Conservation (phyloP, 2,888 invertebrate species). For the Hofmannophila pseudospretella region DNA sequence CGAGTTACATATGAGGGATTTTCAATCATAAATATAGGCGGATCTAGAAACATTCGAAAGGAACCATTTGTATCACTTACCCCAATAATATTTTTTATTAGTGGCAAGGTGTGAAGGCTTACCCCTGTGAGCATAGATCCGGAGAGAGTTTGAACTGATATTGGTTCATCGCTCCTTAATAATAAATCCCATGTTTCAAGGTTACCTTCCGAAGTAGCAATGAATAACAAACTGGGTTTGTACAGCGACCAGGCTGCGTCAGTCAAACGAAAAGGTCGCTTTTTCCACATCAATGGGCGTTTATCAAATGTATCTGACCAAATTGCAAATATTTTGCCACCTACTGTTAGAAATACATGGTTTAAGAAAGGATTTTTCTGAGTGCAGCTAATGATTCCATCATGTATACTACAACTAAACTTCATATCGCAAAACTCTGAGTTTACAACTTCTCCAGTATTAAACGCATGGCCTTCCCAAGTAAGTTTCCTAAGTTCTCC, state of each 20-base stretch:
- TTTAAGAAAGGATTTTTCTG: conserved; percentile 80
- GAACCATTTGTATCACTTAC: conserved; percentile 84
- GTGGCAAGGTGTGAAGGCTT: conserved; percentile 75
- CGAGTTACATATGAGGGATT: conserved; percentile 55
- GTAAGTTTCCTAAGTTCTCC: conserved; percentile 63
- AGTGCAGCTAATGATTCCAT: conserved; percentile 81
- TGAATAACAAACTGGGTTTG: conserved; percentile 83
- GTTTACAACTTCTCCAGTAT: conserved; percentile 79
- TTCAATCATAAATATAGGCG: conserved; percentile 70
- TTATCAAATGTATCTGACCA: conserved; percentile 83
- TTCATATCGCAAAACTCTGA: conserved; percentile 72
- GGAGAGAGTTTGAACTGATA: conserved; percentile 81
- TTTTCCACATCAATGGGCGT: conserved; percentile 83
- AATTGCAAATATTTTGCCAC: conserved; percentile 85
- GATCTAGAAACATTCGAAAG: conserved; percentile 80
- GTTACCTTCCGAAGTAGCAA: conserved; percentile 84
- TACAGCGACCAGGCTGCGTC: conserved; percentile 86
- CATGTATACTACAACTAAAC: conserved; percentile 79
- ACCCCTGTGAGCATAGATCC: conserved; percentile 81
- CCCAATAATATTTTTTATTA: conserved; percentile 79
- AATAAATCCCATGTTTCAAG: conserved; percentile 90
- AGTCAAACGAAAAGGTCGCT: conserved; percentile 76
- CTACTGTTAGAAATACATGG: conserved; percentile 82
- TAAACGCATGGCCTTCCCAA: conserved; percentile 84
- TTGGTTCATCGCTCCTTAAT: conserved; percentile 82